Evolutionary conservation across 2,888 invertebrate species (phyloP).

Genomic region (Portevinia maculata): DNA sequence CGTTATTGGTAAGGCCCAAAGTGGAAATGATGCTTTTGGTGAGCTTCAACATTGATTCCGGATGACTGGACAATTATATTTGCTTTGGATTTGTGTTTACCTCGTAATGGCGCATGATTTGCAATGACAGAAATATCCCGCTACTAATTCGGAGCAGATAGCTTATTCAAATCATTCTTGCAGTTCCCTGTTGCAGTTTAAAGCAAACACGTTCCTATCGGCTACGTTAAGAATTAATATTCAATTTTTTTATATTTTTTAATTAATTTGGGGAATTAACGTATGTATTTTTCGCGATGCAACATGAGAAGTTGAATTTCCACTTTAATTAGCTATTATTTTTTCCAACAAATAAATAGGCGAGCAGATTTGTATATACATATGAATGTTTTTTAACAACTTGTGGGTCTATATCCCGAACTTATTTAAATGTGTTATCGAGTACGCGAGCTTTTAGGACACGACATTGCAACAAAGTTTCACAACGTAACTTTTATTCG

Average conservation of each 20-base stretch:
- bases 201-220: not conserved
- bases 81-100: too few relatives aligned
- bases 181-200: not conserved
- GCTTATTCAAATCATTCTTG: too few relatives aligned
- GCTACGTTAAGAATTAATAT: constrained; percentile 11
- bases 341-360: too few relatives aligned
- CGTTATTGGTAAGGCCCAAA: too few relatives aligned
- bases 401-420: constrained; percentile 20
- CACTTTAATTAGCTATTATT: constrained; percentile 55
- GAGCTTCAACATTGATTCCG: too few relatives aligned
- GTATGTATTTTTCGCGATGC: constrained; percentile 1
- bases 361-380: too few relatives aligned
- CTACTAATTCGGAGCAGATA: too few relatives aligned
- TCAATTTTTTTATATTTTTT: constrained; percentile 32
- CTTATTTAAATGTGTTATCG: constrained; percentile 50
- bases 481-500: constrained; percentile 49
- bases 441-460: constrained; percentile 5
- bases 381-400: not conserved
- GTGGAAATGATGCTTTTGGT: too few relatives aligned
- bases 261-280: constrained; percentile 57
- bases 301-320: constrained; percentile 30
- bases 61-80: too few relatives aligned
- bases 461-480: constrained; percentile 39
- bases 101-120: too few relatives aligned
- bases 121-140: too few relatives aligned